Conservation (phyloP, 1,140 invertebrate species). For the Ostrea denselamellosa region DNA sequence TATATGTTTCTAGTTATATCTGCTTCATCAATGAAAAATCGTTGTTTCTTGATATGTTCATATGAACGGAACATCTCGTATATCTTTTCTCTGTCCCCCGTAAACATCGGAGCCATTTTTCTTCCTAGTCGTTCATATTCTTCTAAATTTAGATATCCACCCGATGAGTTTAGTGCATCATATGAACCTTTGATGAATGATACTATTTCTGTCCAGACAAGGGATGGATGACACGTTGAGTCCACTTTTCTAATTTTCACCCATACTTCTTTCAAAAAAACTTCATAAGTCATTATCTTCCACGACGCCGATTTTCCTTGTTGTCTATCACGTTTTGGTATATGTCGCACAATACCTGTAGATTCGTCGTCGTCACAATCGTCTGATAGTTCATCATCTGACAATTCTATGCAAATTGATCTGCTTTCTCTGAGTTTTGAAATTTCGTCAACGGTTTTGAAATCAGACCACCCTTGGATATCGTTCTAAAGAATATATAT, state of each 20-base stretch:
- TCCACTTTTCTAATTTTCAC: conserved; percentile 64
- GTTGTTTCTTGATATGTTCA: conserved; percentile 62
- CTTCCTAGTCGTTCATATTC: conserved; percentile 67
- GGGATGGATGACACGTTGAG: conserved; percentile 66
- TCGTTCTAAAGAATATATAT: background rate
- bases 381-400: conserved; percentile 38
- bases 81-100: conserved; percentile 62
- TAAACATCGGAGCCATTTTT: conserved; percentile 73
- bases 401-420: conserved; percentile 1
- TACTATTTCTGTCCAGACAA: conserved; percentile 74
- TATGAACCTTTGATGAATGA: conserved; percentile 75
- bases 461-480: conserved; percentile 66
- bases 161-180: conserved; percentile 60
- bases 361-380: conserved; percentile 46
- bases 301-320: conserved; percentile 52
- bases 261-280: conserved; percentile 71
- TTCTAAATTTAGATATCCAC: conserved; percentile 63
- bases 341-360: background rate
- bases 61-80: conserved; percentile 69
- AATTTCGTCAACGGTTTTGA: conserved; percentile 60
- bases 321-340: background rate
- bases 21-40: conserved; percentile 70
- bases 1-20: conserved; percentile 65
- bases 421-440: conserved; percentile 38
- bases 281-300: conserved; percentile 70